A percentile compares a stretch with the other conserved stretches of the same genome.
Conservation (phyloP, 1,140 invertebrate species). For the Caenorhabditis elegans region DNA sequence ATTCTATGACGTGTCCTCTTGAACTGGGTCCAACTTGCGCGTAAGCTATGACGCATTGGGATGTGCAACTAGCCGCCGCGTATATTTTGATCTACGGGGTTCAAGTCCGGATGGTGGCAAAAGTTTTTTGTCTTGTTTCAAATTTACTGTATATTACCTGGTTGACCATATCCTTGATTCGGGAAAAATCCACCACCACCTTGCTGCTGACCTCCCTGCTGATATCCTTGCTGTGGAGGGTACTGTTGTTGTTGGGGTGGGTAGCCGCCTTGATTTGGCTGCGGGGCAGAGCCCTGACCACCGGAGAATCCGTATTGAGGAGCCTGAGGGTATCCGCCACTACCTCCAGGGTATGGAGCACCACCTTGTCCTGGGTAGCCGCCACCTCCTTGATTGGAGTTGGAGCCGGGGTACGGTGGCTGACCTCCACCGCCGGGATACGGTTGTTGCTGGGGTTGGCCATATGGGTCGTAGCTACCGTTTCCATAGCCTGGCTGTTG, state of each 20-base stretch:
- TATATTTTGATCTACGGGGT: too few species aligned
- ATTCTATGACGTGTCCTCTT: too few species aligned
- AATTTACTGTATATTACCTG: not conserved
- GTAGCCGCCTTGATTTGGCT: not conserved
- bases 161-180: slow-evolving; percentile 34
- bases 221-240: not conserved
- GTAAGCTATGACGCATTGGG: too few species aligned
- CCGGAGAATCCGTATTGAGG: slow-evolving; percentile 3
- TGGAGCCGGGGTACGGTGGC: not conserved
- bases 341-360: slow-evolving; percentile 13
- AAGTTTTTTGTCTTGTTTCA: too few species aligned
- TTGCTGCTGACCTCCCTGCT: not conserved
- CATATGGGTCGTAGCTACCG: not conserved
- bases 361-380: slow-evolving; percentile 33
- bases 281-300: not conserved
- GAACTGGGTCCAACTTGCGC: too few species aligned
- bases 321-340: slow-evolving; percentile 29
- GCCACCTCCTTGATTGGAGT: slow-evolving; percentile 8
- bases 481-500: not conserved
- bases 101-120: too few species aligned
- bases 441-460: not conserved
- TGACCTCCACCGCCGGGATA: not conserved
- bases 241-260: slow-evolving; percentile 11
- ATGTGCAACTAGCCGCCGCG: too few species aligned
- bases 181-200: slow-evolving; percentile 24